Conservation (phyloP, 2,888 invertebrate genomes). For the Eremobia ochroleuca region DNA sequence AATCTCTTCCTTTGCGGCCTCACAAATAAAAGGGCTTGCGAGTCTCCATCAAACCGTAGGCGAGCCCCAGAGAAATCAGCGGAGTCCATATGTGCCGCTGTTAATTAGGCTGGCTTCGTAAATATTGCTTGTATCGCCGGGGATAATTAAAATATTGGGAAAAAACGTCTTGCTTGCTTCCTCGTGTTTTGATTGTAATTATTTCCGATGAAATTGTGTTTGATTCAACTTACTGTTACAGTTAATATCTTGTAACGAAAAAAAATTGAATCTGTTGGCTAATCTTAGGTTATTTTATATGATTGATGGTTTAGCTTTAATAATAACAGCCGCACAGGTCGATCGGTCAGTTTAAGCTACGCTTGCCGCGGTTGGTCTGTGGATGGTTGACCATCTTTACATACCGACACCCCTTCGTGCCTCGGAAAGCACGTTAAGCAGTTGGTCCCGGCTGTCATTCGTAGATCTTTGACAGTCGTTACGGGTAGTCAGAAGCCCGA, state of each 20-base stretch:
- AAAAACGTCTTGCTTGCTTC: conserved; percentile 59
- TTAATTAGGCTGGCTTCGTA: conserved; percentile 74
- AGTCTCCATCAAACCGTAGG: conserved; percentile 79
- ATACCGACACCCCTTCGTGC: no score
- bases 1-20: conserved; percentile 61
- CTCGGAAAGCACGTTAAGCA: no score
- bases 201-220: conserved; percentile 1
- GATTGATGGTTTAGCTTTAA: not conserved
- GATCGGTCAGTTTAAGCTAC: no score
- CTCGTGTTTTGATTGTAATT: conserved; percentile 37
- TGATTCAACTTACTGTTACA: not conserved
- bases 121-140: conserved; percentile 60
- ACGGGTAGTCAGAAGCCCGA: no score
- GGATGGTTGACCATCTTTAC: no score
- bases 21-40: conserved; percentile 69
- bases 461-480: no score
- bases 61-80: conserved; percentile 86
- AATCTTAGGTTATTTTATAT: not conserved
- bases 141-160: conserved; percentile 69
- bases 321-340: no score
- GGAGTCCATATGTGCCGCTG: conserved; percentile 78
- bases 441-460: no score
- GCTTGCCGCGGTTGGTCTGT: no score
- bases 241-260: not conserved
- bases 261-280: not conserved